Percentiles rank a stretch among this genome's conserved stretches.
phyloP scores from a whole-genome alignment of 53 echinoderm and acorn worm genomes.

The Astropecten irregularis region DNA sequence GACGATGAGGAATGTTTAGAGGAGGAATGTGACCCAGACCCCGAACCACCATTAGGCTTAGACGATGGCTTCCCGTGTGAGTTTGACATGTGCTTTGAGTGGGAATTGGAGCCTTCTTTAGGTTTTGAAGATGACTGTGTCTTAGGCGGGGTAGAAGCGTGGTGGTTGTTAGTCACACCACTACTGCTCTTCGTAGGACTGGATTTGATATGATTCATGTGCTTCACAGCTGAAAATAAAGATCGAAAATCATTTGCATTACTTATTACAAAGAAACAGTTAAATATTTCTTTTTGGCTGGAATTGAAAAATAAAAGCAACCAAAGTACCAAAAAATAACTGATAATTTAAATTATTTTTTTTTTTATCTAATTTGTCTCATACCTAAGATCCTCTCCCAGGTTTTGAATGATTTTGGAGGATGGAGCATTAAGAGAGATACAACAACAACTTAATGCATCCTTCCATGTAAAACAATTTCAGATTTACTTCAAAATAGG shows the following conservation, averaged over 20 bases:
- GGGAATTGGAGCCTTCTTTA: slow-evolving; percentile 46
- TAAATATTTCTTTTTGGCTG: no score
- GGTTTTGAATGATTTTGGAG: background rate
- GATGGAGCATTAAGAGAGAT: no score
- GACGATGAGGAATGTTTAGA: slow-evolving; percentile 47
- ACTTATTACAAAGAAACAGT: no score
- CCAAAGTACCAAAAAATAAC: no score
- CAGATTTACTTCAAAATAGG: no score
- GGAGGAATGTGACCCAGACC: slow-evolving; percentile 53
- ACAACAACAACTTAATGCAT: no score
- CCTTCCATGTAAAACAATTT: no score
- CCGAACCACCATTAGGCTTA: slow-evolving; percentile 27
- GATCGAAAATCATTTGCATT: background rate
- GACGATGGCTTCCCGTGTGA: slow-evolving; percentile 30
- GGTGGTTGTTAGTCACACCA: slow-evolving; percentile 41
- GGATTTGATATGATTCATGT: slow-evolving; percentile 31
- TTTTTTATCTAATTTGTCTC: no score
- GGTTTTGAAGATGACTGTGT: slow-evolving; percentile 26
- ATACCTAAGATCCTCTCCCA: background rate
- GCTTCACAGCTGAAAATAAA: slow-evolving; percentile 24
- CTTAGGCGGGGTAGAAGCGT: slow-evolving; percentile 52
- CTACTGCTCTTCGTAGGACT: slow-evolving; percentile 35
- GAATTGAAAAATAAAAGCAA: no score
- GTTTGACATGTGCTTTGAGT: slow-evolving; percentile 24
- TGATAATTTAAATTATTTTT: no score